Percentiles rank a stretch among this genome's conserved stretches.
Conservation (phyloP, 92 coral and sea anemone genomes). For the Montipora capitata region DNA sequence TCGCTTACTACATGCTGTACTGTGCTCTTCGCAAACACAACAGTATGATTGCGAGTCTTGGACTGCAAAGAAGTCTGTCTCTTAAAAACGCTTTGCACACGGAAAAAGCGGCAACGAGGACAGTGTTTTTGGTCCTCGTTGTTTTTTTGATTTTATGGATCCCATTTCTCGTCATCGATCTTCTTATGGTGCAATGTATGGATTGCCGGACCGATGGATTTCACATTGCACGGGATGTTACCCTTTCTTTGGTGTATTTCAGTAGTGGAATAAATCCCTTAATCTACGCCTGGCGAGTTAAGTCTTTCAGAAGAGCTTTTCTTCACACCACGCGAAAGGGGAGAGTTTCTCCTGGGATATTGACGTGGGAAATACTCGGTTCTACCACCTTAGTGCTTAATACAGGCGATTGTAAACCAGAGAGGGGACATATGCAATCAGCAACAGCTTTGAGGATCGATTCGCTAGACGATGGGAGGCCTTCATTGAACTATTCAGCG, state of each 20-base stretch:
- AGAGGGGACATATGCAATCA: neutral
- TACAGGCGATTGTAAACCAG: neutral
- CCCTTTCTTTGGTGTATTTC: slow-evolving; percentile 83
- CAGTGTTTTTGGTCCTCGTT: slow-evolving; percentile 69
- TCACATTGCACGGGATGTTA: slow-evolving; percentile 78
- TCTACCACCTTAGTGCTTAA: neutral
- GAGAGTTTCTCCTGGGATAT: neutral
- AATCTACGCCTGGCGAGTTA: slow-evolving; percentile 79
- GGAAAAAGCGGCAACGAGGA: slow-evolving; percentile 84
- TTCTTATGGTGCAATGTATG: slow-evolving; percentile 79
- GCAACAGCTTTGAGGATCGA: neutral
- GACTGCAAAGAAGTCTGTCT: slow-evolving; percentile 11
- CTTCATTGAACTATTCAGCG: neutral
- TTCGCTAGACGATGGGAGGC: too few species aligned
- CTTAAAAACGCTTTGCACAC: slow-evolving; percentile 58
- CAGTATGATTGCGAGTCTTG: slow-evolving; percentile 37
- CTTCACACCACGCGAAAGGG: slow-evolving; percentile 23
- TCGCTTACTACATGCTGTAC: slow-evolving; percentile 69
- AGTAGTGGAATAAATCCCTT: slow-evolving; percentile 87
- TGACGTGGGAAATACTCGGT: neutral
- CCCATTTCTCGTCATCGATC: slow-evolving; percentile 78
- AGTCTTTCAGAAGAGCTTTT: slow-evolving; percentile 78
- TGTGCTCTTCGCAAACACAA: slow-evolving; percentile 73
- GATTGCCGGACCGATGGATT: slow-evolving; percentile 42
- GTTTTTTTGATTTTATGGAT: slow-evolving; percentile 77